phyloP scores from a whole-genome alignment of 1,140 invertebrate species.

The Platorchestia sp. region DNA sequence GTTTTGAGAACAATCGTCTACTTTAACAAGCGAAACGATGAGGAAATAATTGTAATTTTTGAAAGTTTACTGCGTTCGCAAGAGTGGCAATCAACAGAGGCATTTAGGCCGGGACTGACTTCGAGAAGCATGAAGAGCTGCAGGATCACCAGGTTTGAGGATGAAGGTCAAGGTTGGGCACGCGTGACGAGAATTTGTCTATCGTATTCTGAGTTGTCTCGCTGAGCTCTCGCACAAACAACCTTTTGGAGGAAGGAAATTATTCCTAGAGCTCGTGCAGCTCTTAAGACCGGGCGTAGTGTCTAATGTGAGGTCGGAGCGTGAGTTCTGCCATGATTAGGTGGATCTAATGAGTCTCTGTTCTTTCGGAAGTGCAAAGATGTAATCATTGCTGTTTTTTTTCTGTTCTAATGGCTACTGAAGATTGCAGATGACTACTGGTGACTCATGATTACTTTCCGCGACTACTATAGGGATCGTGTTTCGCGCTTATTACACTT shows the following conservation, averaged over 20 bases:
- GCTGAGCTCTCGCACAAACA: background rate
- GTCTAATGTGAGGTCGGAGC: background rate
- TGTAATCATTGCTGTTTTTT: background rate
- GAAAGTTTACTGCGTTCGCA: too few species aligned
- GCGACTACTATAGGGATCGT: background rate
- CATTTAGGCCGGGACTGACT: background rate
- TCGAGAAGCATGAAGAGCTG: background rate
- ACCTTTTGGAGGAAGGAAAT: slow-evolving; percentile 33
- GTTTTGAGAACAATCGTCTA: too few species aligned
- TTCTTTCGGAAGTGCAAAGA: background rate
- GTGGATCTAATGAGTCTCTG: background rate
- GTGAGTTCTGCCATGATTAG: background rate
- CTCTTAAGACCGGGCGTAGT: background rate
- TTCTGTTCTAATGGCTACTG: background rate
- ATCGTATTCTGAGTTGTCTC: background rate
- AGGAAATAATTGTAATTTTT: too few species aligned
- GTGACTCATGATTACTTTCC: background rate
- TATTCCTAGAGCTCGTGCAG: background rate
- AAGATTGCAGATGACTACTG: too few species aligned
- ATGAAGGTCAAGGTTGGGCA: slow-evolving; percentile 8
- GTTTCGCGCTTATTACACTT: too few species aligned
- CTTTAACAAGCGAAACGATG: too few species aligned
- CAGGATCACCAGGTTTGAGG: background rate
- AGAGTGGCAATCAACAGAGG: background rate
- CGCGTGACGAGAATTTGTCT: slow-evolving; percentile 6